Evolutionary conservation across 2,888 invertebrate genomes (phyloP).

Genomic region (Trachelus troglodyta): DNA sequence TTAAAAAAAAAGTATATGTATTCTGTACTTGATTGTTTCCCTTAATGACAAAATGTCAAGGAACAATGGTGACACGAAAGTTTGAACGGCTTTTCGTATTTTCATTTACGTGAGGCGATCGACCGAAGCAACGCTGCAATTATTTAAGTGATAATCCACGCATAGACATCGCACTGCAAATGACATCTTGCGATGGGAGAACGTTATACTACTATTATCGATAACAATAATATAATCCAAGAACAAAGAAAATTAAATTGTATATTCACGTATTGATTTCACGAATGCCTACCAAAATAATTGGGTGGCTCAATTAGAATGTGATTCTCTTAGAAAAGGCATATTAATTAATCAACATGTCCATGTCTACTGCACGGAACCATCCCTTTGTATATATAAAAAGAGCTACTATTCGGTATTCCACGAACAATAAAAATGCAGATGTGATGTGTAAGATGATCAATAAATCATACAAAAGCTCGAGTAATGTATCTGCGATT

Average conservation of each 20-base stretch:
- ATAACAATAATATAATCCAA: background rate
- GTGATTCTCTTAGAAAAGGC: background rate
- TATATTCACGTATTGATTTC: background rate
- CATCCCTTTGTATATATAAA: constrained; percentile 43
- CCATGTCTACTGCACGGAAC: background rate
- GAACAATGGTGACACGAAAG: background rate
- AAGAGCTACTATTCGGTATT: constrained; percentile 40
- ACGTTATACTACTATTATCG: background rate
- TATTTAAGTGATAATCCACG: background rate
- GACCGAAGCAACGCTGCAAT: background rate
- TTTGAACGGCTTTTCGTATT: background rate
- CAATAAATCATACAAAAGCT: constrained; percentile 27
- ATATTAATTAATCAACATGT: background rate
- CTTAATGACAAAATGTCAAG: background rate
- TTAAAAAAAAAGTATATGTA: background rate
- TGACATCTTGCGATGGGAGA: background rate
- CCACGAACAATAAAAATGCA: constrained; percentile 20
- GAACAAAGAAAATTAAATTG: background rate
- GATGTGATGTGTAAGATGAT: constrained; percentile 53
- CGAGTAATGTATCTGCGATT: background rate
- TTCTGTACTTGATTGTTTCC: background rate
- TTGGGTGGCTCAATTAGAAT: background rate
- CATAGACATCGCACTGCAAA: no score
- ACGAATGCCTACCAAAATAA: background rate
- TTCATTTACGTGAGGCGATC: background rate